Conservation (phyloP, 2,113 vertebrate species). For the Trichechus manatus region DNA sequence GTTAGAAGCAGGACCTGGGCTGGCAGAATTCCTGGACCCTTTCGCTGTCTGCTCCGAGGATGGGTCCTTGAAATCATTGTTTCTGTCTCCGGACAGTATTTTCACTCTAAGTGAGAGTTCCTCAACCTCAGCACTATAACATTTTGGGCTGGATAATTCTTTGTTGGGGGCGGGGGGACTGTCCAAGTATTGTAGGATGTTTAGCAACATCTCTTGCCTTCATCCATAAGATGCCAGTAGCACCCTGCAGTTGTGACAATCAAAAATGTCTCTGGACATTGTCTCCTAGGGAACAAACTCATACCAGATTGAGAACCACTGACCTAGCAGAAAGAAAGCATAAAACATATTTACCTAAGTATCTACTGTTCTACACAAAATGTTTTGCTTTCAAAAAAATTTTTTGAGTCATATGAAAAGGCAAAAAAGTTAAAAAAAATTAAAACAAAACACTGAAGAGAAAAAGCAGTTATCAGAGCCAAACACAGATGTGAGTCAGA, state of each 20-base stretch:
- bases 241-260: background rate
- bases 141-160: background rate
- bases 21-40: background rate
- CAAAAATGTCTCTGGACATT: background rate
- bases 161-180: background rate
- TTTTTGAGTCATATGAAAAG: background rate
- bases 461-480: background rate
- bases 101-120: background rate
- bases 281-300: background rate
- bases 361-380: background rate
- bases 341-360: background rate
- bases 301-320: background rate
- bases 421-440: background rate
- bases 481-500: background rate
- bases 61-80: background rate
- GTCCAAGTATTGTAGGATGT: background rate
- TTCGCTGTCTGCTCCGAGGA: background rate
- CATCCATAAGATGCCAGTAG: background rate
- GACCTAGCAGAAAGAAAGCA: background rate
- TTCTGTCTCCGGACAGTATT: background rate
- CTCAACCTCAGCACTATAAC: background rate
- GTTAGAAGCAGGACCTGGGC: background rate
- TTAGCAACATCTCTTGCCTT: background rate
- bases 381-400: background rate
- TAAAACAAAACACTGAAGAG: background rate